Conservation (phyloP, 1,140 invertebrate species). For the Pachyrhynchus sulphureomaculatus region DNA sequence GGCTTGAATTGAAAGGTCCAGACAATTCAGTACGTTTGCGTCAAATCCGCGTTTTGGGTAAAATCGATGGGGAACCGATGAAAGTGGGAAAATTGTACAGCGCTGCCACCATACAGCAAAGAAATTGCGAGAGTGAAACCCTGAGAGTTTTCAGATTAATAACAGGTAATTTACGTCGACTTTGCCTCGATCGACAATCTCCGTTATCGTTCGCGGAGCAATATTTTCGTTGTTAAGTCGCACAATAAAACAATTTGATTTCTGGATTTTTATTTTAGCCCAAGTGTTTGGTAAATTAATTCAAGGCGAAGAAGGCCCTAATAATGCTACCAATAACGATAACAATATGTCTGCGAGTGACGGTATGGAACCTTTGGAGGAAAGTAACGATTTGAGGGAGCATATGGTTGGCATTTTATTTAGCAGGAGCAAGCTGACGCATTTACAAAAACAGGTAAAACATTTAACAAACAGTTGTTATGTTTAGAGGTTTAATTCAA, state of each 20-base stretch:
- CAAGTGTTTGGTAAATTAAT: conserved; percentile 93
- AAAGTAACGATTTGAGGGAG: conserved; percentile 87
- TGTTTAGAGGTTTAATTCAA: background rate
- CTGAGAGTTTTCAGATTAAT: conserved; percentile 91
- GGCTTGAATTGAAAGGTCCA: conserved; percentile 86
- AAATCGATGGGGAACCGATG: conserved; percentile 57
- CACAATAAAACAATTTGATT: background rate
- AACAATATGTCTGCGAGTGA: conserved; percentile 52
- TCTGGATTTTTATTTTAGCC: conserved; percentile 50
- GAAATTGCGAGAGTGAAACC: conserved; percentile 89
- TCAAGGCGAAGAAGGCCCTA: conserved; percentile 55
- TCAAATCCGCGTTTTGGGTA: conserved; percentile 72
- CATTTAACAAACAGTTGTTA: background rate
- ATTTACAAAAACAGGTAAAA: conserved; percentile 88
- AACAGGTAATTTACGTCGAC: conserved; percentile 54
- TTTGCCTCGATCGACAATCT: no score
- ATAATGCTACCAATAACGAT: conserved; percentile 44
- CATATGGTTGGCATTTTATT: conserved; percentile 97
- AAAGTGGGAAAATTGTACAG: conserved; percentile 57
- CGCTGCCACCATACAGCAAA: conserved; percentile 67
- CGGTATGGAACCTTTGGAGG: conserved; percentile 59
- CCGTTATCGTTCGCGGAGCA: no score
- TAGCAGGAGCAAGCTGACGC: conserved; percentile 89
- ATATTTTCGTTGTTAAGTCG: no score
- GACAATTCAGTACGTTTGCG: conserved; percentile 86